phyloP scores from a whole-genome alignment of 1,140 invertebrate species.

The Lepidurus packardi region DNA sequence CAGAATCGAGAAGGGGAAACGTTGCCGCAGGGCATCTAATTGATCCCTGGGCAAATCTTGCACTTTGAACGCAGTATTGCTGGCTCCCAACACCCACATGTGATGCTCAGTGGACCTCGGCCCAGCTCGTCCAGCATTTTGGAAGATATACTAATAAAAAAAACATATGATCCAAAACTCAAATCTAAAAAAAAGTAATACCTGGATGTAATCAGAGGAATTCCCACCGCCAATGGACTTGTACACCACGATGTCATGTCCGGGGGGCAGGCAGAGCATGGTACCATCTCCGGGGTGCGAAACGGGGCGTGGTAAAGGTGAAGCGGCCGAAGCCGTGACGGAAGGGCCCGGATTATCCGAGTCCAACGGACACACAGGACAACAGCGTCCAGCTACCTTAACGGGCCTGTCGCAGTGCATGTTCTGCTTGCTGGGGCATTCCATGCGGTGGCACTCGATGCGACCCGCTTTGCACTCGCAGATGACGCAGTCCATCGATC shows the following conservation, averaged over 20 bases:
- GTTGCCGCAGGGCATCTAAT: constrained; percentile 28
- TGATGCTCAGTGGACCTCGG: constrained; percentile 32
- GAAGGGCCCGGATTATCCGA: neutral
- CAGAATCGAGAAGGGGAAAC: constrained; percentile 31
- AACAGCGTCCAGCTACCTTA: constrained; percentile 40
- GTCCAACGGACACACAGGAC: constrained; percentile 34
- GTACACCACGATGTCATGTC: constrained; percentile 32
- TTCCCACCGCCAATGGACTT: constrained; percentile 33
- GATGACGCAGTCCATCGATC: constrained; percentile 43
- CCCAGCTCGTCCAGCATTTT: constrained; percentile 28
- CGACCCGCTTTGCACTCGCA: constrained; percentile 41
- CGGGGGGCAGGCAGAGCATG: constrained; percentile 29
- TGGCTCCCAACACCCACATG: constrained; percentile 30
- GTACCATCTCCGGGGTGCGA: constrained; percentile 23
- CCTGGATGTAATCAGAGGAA: constrained; percentile 35
- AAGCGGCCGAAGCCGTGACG: neutral
- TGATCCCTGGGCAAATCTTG: constrained; percentile 34
- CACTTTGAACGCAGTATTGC: constrained; percentile 34
- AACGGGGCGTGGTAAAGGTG: constrained; percentile 19
- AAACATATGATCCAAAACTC: constrained; percentile 5
- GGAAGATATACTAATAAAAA: constrained; percentile 34
- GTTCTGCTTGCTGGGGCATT: constrained; percentile 40
- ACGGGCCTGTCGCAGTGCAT: constrained; percentile 42
- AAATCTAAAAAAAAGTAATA: neutral
- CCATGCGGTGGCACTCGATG: constrained; percentile 42